Evolutionary conservation across 2,888 invertebrate species (phyloP).

Genomic region (Amphipyra berbera): DNA sequence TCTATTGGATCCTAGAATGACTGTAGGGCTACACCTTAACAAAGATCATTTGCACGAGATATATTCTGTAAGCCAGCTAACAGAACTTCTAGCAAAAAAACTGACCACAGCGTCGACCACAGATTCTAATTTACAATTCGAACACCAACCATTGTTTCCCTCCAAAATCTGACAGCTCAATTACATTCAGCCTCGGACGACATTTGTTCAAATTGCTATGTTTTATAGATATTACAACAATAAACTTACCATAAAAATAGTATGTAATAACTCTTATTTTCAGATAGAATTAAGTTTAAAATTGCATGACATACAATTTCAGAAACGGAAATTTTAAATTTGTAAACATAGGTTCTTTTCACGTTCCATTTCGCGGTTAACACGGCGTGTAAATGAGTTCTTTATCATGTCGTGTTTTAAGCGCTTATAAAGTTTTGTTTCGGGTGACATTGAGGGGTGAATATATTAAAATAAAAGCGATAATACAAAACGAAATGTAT

Average conservation of each 20-base stretch:
- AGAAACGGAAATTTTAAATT: slow-evolving; percentile 46
- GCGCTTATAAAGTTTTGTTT: slow-evolving; percentile 79
- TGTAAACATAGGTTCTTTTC: slow-evolving; percentile 75
- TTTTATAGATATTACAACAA: slow-evolving; percentile 66
- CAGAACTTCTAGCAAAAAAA: not conserved
- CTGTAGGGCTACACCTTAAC: too few relatives aligned
- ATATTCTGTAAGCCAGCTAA: too few relatives aligned
- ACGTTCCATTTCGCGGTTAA: slow-evolving; percentile 86
- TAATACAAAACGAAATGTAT: slow-evolving; percentile 45
- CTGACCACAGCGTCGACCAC: slow-evolving; percentile 12
- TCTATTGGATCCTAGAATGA: too few relatives aligned
- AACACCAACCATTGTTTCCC: slow-evolving; percentile 69
- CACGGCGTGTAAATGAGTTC: slow-evolving; percentile 88
- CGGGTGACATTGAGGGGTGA: slow-evolving; percentile 76
- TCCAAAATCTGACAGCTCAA: slow-evolving; percentile 85
- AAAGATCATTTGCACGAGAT: too few relatives aligned
- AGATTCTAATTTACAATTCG: slow-evolving; percentile 41
- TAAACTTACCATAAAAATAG: slow-evolving; percentile 17
- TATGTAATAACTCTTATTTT: slow-evolving; percentile 25
- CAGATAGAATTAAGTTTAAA: slow-evolving; percentile 46
- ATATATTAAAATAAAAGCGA: slow-evolving; percentile 76
- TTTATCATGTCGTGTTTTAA: slow-evolving; percentile 85
- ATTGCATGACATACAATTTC: slow-evolving; percentile 39
- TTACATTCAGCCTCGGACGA: slow-evolving; percentile 80
- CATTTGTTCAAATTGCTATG: slow-evolving; percentile 87